Evolutionary conservation across 2,113 vertebrate species (phyloP), one percentile per base, ranked within the genome.

Genomic region (Salvelinus fontinalis): DNA sequence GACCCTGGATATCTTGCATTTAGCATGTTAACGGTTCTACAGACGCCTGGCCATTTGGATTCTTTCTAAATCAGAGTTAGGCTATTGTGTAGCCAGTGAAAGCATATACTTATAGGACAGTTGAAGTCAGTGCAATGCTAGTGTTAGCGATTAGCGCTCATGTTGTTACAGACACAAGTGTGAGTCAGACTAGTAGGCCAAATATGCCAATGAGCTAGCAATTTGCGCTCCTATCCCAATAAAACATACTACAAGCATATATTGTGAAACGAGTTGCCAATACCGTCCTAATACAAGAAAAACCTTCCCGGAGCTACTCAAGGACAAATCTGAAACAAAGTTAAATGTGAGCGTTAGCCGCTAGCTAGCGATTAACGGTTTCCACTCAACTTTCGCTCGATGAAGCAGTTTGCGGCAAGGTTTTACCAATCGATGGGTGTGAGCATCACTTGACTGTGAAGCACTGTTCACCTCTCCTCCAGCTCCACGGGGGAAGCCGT

Each of bases 341-440:
- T 29, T 75, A 65, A 76, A 78, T 18, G 51, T 62, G 71, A 79
- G 49, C 74, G 76, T 84, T 73, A 80, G 59, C 51, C 62, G 9
- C 9, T 44, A 44, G 39, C 39, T 44, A 44, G 39, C 9, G 51
- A 60, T 29, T 66, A 20, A 13, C 57, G 72, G 70, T 83, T 86
- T 49, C 84, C 72, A 72, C 60, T 70, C 9, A 1, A 64, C 65
- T 71, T 54, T n/a, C 22, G 39, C 66, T 29, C 64, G 74, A 7
- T 57, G 59, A 81, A 80, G 64, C 22, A 68, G 64, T 39, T 49
- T 76, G 54, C 75, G 59, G 54, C 18, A 8, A 34, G 48, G 72
- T 67, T 85, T 88, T 83, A 83, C 82, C 76, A 78, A 84, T 88
- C 49, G 68, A 86, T 82, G 69, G 74, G 73, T 65, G 73, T 44